These are phyloP conservation scores for Agapornis canus DNA, from an alignment of 2,797 vertebrate species.

Conservation along the genomic window DNA sequence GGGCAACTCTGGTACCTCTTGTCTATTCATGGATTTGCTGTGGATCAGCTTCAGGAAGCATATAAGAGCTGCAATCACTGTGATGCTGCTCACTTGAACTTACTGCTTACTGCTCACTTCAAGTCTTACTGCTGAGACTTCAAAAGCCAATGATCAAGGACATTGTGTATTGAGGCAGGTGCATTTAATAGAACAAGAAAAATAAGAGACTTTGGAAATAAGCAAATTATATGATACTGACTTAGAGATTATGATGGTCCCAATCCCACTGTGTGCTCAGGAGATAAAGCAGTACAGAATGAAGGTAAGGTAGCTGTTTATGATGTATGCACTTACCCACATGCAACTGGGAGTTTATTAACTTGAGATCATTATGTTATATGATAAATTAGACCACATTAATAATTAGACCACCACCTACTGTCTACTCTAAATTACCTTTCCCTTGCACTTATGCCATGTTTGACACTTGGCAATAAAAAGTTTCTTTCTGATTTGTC, in stretches of 20 bases:
- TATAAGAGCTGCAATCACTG: not conserved
- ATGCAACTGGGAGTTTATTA: not conserved
- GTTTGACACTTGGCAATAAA: rapidly evolving
- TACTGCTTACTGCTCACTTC: no score
- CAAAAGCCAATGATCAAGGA: not conserved
- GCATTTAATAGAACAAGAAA: not conserved
- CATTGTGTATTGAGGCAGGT: not conserved
- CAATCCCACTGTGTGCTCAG: not conserved
- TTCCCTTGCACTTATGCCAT: not conserved
- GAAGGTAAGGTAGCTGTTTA: not conserved
- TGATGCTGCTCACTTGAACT: not conserved
- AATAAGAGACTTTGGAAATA: not conserved
- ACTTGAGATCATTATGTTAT: not conserved
- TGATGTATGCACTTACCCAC: not conserved
- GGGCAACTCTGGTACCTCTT: not conserved
- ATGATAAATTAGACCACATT: not conserved
- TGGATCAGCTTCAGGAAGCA: not conserved
- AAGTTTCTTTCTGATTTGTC: not conserved
- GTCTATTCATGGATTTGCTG: not conserved
- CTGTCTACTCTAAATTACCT: not conserved
- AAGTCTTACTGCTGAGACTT: not conserved
- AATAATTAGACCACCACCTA: not conserved
- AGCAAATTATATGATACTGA: not conserved
- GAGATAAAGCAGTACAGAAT: not conserved
- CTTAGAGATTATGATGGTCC: not conserved